phyloP scores from a whole-genome alignment of 2,888 invertebrate species.

The Pimpla rufipes region DNA sequence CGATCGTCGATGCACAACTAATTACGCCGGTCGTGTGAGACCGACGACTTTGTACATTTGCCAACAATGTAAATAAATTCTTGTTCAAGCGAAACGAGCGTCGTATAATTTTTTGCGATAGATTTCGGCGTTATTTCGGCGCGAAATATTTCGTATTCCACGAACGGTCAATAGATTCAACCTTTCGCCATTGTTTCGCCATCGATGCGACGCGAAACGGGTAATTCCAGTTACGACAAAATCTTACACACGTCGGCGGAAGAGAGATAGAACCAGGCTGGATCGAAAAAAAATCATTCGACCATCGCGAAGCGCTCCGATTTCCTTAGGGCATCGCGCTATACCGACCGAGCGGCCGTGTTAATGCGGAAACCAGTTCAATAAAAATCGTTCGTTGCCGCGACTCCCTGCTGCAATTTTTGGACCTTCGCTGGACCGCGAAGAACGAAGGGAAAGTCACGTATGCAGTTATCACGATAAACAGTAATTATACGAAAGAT shows the following conservation, averaged over 20 bases:
- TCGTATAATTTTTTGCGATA: neutral
- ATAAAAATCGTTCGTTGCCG: slow-evolving; percentile 27
- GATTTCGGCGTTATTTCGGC: neutral
- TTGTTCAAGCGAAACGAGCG: slow-evolving; percentile 20
- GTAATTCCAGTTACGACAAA: slow-evolving; percentile 48
- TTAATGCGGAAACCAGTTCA: slow-evolving; percentile 42
- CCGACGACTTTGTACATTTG: slow-evolving; percentile 5
- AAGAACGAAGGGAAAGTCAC: slow-evolving; percentile 16
- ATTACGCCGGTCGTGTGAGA: neutral
- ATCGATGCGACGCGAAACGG: slow-evolving; percentile 19
- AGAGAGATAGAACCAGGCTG: neutral
- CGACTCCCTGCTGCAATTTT: neutral
- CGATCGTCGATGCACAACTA: neutral
- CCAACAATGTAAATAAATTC: slow-evolving; percentile 30
- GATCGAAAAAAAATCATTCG: neutral
- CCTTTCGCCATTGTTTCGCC: slow-evolving; percentile 16
- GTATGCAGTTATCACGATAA: neutral
- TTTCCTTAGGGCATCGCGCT: too few species aligned
- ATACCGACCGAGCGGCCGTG: neutral
- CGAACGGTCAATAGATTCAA: slow-evolving; percentile 6
- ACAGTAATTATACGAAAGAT: neutral
- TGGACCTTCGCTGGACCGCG: neutral
- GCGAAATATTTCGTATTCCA: slow-evolving; percentile 3
- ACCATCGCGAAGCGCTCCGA: too few species aligned
- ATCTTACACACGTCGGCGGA: too few species aligned